Base-by-base conservation (phyloP, 2,888 invertebrate species). In the Habroteleia sp. region DNA sequence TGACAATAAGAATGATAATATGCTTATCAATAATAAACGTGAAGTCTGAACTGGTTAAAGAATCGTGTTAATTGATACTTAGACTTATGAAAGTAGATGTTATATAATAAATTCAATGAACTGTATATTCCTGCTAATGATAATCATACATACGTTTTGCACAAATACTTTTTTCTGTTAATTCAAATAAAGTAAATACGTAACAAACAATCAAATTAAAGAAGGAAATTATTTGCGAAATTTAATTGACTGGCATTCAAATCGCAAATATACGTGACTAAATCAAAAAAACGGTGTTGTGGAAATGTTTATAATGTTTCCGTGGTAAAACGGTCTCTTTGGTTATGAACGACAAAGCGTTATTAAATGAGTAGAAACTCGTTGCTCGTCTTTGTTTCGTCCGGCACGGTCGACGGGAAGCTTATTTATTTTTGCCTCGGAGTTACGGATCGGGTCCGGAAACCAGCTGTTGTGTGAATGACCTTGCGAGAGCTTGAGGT, bases 361-460 rank as follows among this genome's bases (percentile, higher is more conserved):
- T 78, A 77, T 78, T 76, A 77, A 79, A 79, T 79, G 76, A 79
- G 60, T 73, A 23, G 42, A 42, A 42, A 25, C 13, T 7, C 16
- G 35, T 5, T 16, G 4, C 13, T 23, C 37, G 60, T 76, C 73
- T 63, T 48, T 62, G 68, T 73, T 62, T 66, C 76, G 72, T 71
- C 74, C 66, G 52, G 42, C 29, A 66, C 60, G 69, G 48, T 42
- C 42, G 11, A 42, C 23, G 11, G 13, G 2, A 52, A 65, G 78
- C 76, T 80, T 82, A 81, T 82, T 82, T 82, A 82, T 82, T 82
- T 82, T 81, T 77, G 65, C 76, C 35, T 13, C 35, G 17, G 10
- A 27, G 52, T 37, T 63, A 29, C 11, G 39, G 41, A 35, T 7
- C 23, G 37, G 48, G 46, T 25, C 48, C 27, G 23, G 42, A 33